These are phyloP conservation scores for Gymnobelideus leadbeateri DNA, from an alignment of 2,113 vertebrate species.

Conservation along the genomic window DNA sequence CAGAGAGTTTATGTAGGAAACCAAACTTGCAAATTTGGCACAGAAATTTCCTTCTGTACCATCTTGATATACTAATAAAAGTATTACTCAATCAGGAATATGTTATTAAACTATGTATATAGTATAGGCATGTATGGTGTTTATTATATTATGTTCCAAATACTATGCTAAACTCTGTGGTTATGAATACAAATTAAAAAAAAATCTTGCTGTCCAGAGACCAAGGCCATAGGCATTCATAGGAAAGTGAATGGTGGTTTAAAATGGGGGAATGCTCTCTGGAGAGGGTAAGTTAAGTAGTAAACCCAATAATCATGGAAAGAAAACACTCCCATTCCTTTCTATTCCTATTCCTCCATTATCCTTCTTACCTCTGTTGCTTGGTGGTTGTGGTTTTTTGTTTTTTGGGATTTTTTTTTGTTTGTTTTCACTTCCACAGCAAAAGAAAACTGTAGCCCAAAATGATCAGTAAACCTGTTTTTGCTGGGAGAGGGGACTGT, in stretches of 20 bases:
- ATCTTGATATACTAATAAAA: neutral
- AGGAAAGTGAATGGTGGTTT: neutral
- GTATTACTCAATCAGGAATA: neutral
- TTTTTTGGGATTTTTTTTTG: neutral
- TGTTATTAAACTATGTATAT: neutral
- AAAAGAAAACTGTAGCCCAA: neutral
- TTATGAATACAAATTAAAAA: neutral
- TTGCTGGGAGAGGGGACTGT: neutral
- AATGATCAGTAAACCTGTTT: neutral
- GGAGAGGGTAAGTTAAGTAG: neutral
- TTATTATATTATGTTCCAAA: neutral
- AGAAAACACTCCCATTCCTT: neutral
- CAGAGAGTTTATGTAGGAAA: neutral
- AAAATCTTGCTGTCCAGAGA: neutral
- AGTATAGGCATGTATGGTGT: neutral
- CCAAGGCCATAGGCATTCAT: neutral
- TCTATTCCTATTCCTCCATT: neutral
- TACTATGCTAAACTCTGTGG: neutral
- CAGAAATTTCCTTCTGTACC: neutral
- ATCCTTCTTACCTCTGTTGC: neutral
- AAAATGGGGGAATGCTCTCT: neutral
- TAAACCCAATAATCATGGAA: neutral
- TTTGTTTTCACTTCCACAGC: neutral
- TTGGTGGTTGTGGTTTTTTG: neutral
- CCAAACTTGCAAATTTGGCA: neutral